Evolutionary conservation across 2,888 invertebrate genomes (phyloP).

Genomic region (Myopa tessellatipennis): DNA sequence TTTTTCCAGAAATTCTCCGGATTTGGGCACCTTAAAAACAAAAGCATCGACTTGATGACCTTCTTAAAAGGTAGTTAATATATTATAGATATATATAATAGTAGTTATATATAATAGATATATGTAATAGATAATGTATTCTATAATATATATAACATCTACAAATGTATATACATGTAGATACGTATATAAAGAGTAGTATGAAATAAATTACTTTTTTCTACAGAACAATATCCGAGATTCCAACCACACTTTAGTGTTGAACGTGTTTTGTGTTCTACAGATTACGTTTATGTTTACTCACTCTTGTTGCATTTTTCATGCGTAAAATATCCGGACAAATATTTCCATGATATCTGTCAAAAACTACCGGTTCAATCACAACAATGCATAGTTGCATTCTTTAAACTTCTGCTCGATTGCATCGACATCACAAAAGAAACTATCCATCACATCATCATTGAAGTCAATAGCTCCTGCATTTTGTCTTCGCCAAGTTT

Average conservation of each 20-base stretch:
- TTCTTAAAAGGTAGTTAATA: slow-evolving; percentile 57
- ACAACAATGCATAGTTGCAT: slow-evolving; percentile 58
- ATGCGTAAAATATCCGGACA: slow-evolving; percentile 59
- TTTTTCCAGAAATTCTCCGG: slow-evolving; percentile 56
- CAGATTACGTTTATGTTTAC: slow-evolving; percentile 63
- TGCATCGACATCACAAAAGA: slow-evolving; percentile 52
- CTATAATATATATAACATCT: no score
- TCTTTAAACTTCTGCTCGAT: slow-evolving; percentile 58
- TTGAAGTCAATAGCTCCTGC: slow-evolving; percentile 46
- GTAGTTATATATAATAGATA: no score
- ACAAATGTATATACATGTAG: no score
- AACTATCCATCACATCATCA: slow-evolving; percentile 55
- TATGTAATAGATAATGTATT: no score
- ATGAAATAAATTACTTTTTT: background rate
- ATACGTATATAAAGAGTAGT: background rate
- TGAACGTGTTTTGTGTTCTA: slow-evolving; percentile 51
- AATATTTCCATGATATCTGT: slow-evolving; percentile 62
- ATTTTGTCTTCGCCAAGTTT: slow-evolving; percentile 29
- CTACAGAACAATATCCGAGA: slow-evolving; percentile 58
- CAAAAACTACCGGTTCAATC: slow-evolving; percentile 53
- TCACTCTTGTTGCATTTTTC: slow-evolving; percentile 63
- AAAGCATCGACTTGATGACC: slow-evolving; percentile 36
- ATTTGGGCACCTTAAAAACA: slow-evolving; percentile 37
- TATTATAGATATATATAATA: no score
- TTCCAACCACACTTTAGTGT: slow-evolving; percentile 56